A percentile compares a stretch with the other conserved stretches of the same genome.
These are phyloP conservation scores for Chloroceryle aenea DNA, from an alignment of 2,113 vertebrate species.

Conservation along the genomic window DNA sequence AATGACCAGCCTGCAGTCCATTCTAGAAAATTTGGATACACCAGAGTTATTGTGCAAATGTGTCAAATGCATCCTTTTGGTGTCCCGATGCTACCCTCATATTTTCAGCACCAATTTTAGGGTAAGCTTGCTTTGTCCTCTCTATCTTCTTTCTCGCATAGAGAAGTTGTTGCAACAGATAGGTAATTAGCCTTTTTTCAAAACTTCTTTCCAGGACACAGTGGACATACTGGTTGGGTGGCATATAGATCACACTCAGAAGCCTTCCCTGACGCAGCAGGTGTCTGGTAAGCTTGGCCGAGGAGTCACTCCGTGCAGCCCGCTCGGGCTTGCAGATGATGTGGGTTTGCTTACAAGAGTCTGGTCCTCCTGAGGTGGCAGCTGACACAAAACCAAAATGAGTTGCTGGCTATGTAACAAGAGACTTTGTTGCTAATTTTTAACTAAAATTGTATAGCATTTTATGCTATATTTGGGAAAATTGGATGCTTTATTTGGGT, in stretches of 20 bases:
- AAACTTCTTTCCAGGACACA: slow-evolving; percentile 84
- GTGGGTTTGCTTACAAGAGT: background rate
- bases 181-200: background rate
- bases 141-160: rapidly evolving
- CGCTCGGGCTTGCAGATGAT: background rate
- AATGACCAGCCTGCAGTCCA: slow-evolving; percentile 97
- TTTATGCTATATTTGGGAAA: background rate
- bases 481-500: background rate
- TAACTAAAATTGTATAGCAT: background rate
- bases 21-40: slow-evolving; percentile 97
- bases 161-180: background rate
- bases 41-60: slow-evolving; percentile 98
- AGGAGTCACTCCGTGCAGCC: background rate
- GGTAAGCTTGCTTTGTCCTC: slow-evolving; percentile 74
- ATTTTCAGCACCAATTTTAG: slow-evolving; percentile 99
- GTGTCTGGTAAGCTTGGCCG: slow-evolving; percentile 88
- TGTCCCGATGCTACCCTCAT: slow-evolving; percentile 96
- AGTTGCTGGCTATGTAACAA: background rate
- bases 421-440: background rate
- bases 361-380: background rate
- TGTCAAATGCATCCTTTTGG: slow-evolving; percentile 95
- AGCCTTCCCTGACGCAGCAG: slow-evolving; percentile 89
- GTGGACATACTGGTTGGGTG: slow-evolving; percentile 98
- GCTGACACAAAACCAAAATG: background rate
- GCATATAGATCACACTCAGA: slow-evolving; percentile 99